phyloP scores from a whole-genome alignment of 2,797 vertebrate species.

The Tokudaia muenninki region DNA sequence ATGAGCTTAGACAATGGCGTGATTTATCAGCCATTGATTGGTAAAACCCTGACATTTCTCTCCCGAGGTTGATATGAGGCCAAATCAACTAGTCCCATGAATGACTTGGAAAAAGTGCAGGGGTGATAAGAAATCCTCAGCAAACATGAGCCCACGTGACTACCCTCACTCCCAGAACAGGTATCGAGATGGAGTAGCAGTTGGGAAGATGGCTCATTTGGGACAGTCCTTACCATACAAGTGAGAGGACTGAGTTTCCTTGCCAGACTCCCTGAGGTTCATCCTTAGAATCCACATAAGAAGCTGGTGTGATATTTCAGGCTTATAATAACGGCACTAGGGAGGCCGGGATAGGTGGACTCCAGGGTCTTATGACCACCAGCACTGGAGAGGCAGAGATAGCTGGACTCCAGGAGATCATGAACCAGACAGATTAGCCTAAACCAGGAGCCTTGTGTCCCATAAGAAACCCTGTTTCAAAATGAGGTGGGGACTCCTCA shows the following conservation, averaged over 20 bases:
- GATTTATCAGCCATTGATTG: accelerated
- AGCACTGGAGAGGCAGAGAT: neutral
- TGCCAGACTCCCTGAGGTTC: neutral
- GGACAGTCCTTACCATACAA: neutral
- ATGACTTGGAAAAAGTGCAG: neutral
- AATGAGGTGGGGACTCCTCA: neutral
- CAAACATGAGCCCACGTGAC: neutral
- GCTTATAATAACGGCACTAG: neutral
- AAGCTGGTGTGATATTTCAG: neutral
- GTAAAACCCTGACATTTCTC: constrained; percentile 10
- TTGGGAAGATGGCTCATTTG: no score
- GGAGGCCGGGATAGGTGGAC: neutral
- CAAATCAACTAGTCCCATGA: neutral
- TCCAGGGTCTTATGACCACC: neutral
- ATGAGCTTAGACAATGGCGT: neutral
- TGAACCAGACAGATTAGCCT: neutral
- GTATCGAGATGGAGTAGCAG: no score
- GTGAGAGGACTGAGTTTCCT: no score
- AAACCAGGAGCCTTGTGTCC: no score
- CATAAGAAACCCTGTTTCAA: neutral
- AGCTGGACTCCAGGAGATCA: neutral
- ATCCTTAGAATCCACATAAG: neutral
- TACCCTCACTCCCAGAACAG: neutral
- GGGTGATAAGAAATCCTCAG: neutral
- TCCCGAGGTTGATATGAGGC: constrained; percentile 45